These are phyloP conservation scores for Hartigia nigra DNA, from an alignment of 2,888 invertebrate genomes.

Conservation along the genomic window DNA sequence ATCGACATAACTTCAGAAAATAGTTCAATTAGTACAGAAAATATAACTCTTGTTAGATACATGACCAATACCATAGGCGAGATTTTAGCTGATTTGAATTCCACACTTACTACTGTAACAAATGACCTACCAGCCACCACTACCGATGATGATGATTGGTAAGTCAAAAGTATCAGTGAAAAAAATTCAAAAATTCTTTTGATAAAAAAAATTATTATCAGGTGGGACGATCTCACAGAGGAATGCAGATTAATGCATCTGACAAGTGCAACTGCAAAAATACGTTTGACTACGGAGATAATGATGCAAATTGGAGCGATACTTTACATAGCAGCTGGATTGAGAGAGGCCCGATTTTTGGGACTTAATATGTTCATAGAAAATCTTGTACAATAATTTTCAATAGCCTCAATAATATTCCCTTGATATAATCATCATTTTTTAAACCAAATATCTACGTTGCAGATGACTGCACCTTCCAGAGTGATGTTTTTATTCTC, in stretches of 20 bases:
- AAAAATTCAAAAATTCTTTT: background rate
- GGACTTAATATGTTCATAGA: slow-evolving; percentile 95
- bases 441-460: slow-evolving; percentile 17
- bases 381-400: slow-evolving; percentile 81
- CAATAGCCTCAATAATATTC: slow-evolving; percentile 34
- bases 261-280: slow-evolving; percentile 71
- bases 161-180: background rate
- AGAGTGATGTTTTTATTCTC: slow-evolving; percentile 95
- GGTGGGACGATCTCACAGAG: slow-evolving; percentile 78
- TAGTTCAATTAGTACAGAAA: slow-evolving; percentile 6
- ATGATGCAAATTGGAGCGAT: slow-evolving; percentile 85
- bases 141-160: slow-evolving; percentile 71
- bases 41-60: slow-evolving; percentile 8
- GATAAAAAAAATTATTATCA: slow-evolving; percentile 20
- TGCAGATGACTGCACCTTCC: slow-evolving; percentile 86
- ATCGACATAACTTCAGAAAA: background rate
- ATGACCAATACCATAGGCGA: background rate
- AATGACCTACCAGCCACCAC: background rate
- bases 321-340: slow-evolving; percentile 84
- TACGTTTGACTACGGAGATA: slow-evolving; percentile 83
- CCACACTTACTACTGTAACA: background rate
- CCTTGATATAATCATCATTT: background rate
- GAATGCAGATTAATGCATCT: slow-evolving; percentile 79
- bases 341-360: slow-evolving; percentile 89
- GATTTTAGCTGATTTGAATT: background rate